Evolutionary conservation across 2,888 invertebrate species (phyloP).

Genomic region (Leptopilina myrica): DNA sequence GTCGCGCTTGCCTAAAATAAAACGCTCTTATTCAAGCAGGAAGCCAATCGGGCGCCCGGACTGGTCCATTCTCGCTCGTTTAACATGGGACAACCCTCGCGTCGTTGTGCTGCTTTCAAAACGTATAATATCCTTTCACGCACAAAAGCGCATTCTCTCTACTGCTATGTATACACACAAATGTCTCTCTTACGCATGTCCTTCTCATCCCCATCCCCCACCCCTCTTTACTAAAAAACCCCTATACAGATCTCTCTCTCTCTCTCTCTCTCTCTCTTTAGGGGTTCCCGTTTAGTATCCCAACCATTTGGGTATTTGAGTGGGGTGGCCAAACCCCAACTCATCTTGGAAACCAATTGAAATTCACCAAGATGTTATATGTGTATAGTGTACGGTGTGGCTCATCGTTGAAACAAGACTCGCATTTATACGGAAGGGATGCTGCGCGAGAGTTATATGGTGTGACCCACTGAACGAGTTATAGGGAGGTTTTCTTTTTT

Average conservation of each 20-base stretch:
- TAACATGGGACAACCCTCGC: constrained; percentile 57
- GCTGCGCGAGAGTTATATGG: neutral
- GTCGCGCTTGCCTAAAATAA: neutral
- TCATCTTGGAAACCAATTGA: constrained; percentile 26
- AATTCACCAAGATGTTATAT: neutral
- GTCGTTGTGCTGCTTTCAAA: neutral
- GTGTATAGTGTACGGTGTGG: no score
- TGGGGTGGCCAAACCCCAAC: constrained; percentile 1
- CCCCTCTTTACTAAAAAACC: no score
- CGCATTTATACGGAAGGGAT: neutral
- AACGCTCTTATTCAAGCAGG: neutral
- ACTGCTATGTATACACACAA: neutral
- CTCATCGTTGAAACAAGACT: neutral
- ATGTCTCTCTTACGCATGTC: constrained; percentile 31
- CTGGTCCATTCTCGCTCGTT: constrained; percentile 18
- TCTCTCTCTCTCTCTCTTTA: neutral
- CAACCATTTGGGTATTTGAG: neutral
- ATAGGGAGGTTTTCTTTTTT: neutral
- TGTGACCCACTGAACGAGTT: constrained; percentile 12
- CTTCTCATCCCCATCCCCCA: neutral
- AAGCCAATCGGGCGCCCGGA: neutral
- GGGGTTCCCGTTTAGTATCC: constrained; percentile 28
- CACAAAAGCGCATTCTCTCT: constrained; percentile 3
- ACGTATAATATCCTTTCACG: neutral
- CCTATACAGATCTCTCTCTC: no score